phyloP scores from a whole-genome alignment of 2,888 invertebrate genomes.

The Himalopsyche tibetana region DNA sequence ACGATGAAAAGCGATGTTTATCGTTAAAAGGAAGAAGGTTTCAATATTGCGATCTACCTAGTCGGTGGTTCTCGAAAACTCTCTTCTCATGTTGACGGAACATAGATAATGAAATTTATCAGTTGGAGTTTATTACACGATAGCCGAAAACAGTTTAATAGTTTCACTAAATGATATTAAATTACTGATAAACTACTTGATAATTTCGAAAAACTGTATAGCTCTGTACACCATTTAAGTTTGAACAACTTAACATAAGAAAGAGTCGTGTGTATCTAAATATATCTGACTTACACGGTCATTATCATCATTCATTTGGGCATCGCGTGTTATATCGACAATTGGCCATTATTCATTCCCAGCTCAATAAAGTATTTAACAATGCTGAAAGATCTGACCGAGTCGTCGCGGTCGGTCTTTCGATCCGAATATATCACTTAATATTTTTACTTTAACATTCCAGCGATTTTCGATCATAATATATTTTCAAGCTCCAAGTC shows the following conservation, averaged over 20 bases:
- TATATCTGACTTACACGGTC: constrained; percentile 21
- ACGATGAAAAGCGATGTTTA: no score
- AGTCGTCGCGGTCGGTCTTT: neutral
- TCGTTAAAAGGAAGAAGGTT: no score
- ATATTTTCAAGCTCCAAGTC: no score
- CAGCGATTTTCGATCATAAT: neutral
- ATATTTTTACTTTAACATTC: neutral
- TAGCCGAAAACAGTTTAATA: no score
- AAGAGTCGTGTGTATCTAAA: neutral
- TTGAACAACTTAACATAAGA: neutral
- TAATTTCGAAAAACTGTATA: neutral
- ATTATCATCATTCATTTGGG: constrained; percentile 29
- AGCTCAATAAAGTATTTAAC: constrained; percentile 31
- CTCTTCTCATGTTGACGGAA: no score
- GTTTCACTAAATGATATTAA: no score
- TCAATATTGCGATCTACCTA: no score
- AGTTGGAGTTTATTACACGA: no score
- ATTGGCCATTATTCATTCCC: constrained; percentile 31
- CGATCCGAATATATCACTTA: constrained; percentile 3
- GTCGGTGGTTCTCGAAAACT: no score
- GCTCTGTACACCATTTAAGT: neutral
- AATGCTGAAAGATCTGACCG: constrained; percentile 19
- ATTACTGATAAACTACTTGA: no score
- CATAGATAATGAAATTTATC: no score
- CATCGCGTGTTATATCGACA: constrained; percentile 26